A percentile compares a stretch with the other conserved stretches of the same genome.
Evolutionary conservation across 2,113 vertebrate species (phyloP).

Genomic region (Dicerorhinus sumatrensis): DNA sequence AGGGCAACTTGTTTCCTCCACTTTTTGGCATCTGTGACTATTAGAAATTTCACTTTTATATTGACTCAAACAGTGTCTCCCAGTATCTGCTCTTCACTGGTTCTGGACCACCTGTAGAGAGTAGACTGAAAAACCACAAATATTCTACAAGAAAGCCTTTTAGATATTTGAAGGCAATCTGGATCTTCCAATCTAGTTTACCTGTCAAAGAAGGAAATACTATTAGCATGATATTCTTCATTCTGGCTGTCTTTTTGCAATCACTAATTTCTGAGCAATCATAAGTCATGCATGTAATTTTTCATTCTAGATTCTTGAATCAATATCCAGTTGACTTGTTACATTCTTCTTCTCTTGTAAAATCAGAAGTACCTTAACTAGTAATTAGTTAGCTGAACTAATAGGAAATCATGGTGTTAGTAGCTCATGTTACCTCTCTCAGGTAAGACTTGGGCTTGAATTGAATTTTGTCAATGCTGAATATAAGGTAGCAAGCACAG

Average conservation of each 20-base stretch:
- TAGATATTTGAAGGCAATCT: neutral
- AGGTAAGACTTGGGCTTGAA: neutral
- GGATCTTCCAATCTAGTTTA: neutral
- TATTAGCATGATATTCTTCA: neutral
- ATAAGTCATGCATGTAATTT: neutral
- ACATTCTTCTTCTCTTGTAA: neutral
- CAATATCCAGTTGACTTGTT: neutral
- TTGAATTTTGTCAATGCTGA: neutral
- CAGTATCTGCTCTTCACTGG: neutral
- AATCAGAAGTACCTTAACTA: neutral
- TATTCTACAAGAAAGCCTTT: neutral
- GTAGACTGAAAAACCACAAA: neutral
- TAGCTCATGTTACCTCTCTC: neutral
- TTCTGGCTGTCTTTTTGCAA: neutral
- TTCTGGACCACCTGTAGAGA: neutral
- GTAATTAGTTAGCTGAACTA: neutral
- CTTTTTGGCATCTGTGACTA: neutral
- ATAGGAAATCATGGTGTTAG: neutral
- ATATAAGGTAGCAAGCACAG: neutral
- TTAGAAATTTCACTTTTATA: neutral
- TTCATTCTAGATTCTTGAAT: neutral
- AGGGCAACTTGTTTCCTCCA: neutral
- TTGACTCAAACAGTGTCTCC: neutral
- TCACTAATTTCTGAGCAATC: conserved; percentile 15
- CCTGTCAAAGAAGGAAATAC: conserved; percentile 1